A percentile compares a stretch with the other conserved stretches of the same genome.
These are phyloP conservation scores for Meloidogyne exigua DNA, from an alignment of 1,140 invertebrate genomes.

Conservation along the genomic window DNA sequence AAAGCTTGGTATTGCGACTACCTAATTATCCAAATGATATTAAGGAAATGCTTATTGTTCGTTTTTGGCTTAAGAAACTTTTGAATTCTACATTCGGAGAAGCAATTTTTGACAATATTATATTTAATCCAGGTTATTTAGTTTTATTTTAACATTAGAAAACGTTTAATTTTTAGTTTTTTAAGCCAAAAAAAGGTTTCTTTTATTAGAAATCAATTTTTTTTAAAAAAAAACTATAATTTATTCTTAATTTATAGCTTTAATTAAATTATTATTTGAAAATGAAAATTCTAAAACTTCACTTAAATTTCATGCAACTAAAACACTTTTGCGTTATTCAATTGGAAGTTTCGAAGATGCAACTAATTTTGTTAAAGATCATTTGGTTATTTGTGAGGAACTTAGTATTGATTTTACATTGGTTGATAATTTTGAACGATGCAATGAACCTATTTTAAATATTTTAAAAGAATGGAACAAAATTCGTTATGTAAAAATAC, in stretches of 20 bases:
- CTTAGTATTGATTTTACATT: neutral
- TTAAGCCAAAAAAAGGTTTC: too few relatives aligned
- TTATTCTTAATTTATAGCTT: neutral
- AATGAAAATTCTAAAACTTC: neutral
- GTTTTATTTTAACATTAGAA: too few relatives aligned
- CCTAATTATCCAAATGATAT: neutral
- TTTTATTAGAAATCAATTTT: too few relatives aligned
- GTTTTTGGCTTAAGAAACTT: neutral
- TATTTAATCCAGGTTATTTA: neutral
- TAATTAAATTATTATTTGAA: slow-evolving; percentile 1
- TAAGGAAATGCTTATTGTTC: neutral
- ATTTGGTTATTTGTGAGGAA: neutral
- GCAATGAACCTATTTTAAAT: neutral
- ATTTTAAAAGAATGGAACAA: neutral
- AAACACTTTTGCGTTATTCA: neutral
- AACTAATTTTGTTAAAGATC: neutral
- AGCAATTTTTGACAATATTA: neutral
- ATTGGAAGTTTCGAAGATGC: neutral
- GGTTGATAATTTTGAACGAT: neutral
- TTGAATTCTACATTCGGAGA: neutral
- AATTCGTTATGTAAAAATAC: neutral
- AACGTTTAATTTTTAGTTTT: too few relatives aligned
- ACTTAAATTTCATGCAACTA: neutral
- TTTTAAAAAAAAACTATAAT: too few relatives aligned
- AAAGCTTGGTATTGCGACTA: neutral